A percentile compares a stretch with the other conserved stretches of the same genome.
Conservation (phyloP, 2,113 vertebrate genomes). For the Lutjanus erythropterus region DNA sequence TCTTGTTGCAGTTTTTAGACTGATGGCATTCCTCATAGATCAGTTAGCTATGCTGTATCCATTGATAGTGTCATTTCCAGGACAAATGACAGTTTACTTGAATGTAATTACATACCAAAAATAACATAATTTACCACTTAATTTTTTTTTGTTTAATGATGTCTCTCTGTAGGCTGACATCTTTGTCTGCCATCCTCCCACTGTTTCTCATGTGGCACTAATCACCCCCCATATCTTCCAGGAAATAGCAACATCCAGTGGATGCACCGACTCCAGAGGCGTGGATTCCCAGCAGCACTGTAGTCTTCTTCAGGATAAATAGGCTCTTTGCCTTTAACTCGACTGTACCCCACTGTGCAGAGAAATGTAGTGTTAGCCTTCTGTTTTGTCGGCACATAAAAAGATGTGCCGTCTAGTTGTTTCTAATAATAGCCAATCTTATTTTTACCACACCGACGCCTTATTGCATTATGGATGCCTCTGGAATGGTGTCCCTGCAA, state of each 20-base stretch:
- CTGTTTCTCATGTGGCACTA: conserved; percentile 50
- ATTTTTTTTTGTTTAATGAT: too few relatives aligned
- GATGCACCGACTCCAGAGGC: conserved; percentile 73
- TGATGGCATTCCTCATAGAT: too few relatives aligned
- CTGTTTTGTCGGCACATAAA: conserved; percentile 28
- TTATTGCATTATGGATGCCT: conserved; percentile 78
- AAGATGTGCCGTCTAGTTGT: conserved; percentile 53
- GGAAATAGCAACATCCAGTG: conserved; percentile 58
- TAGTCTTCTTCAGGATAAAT: conserved; percentile 40
- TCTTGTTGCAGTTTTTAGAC: too few relatives aligned
- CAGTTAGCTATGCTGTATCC: too few relatives aligned
- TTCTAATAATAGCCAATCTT: conserved; percentile 66
- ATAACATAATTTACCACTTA: too few relatives aligned
- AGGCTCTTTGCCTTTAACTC: conserved; percentile 55
- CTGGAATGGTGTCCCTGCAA: conserved; percentile 65
- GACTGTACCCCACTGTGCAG: conserved; percentile 32
- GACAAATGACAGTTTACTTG: too few relatives aligned
- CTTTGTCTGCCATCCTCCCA: background rate
- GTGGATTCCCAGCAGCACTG: conserved; percentile 71
- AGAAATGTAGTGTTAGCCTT: conserved; percentile 32
- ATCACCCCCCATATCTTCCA: conserved; percentile 56
- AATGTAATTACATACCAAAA: too few relatives aligned
- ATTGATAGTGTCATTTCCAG: too few relatives aligned
- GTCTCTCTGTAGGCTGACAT: background rate
- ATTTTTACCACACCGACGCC: conserved; percentile 62